Base-by-base conservation (phyloP, 1,140 invertebrate species). In the Contarinia nasturtii region DNA sequence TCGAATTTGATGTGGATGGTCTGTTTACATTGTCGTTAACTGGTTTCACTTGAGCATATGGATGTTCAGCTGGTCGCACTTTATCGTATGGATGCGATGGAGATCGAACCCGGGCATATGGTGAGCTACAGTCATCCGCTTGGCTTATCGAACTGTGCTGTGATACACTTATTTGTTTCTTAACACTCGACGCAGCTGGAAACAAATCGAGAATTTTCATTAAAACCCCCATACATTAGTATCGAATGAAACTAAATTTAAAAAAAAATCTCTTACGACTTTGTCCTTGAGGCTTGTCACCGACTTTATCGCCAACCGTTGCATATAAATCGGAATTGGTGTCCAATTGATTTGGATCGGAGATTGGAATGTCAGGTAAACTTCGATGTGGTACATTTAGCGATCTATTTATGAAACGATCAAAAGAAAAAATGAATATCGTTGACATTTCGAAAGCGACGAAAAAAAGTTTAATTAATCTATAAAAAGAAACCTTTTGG, bases 281-380 rank as follows among this genome's bases (percentile, higher is more conserved):
- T 51, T 60, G 57, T 37, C 52, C 55, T 10, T 55, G 52, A 5
- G 51, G 48, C 46, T 58, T 57, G 36, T 53, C 50, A 18, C 48
- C 58, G 60, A 64, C 60, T 64, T 72, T 70, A 48, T 74, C 73
- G 15, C 70, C 70, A n/a, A 80, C 75, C 8, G 77, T 78, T 15
- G 77, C 76, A 54, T 79, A 79, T 11, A 79, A 58, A 51, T 78
- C 77, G 0, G 74, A 79, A 19, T 71, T 69, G 56, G 75, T 75
- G 44, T 73, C 71, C 53, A 70, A 72, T 33, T 60, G 53, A 51
- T 68, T 67, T 15, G 61, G 63, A 52, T 69, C 66, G 18, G 54
- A 55, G 42, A 72, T 67, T 44, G 76, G 76, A 54, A 79, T 78
- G 54, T 77, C 76, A 19, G 76, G 76, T 47, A 79, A 64, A 61